Base-by-base conservation (phyloP, 2,888 invertebrate genomes). In the Scrobipalpa atriplicella region DNA sequence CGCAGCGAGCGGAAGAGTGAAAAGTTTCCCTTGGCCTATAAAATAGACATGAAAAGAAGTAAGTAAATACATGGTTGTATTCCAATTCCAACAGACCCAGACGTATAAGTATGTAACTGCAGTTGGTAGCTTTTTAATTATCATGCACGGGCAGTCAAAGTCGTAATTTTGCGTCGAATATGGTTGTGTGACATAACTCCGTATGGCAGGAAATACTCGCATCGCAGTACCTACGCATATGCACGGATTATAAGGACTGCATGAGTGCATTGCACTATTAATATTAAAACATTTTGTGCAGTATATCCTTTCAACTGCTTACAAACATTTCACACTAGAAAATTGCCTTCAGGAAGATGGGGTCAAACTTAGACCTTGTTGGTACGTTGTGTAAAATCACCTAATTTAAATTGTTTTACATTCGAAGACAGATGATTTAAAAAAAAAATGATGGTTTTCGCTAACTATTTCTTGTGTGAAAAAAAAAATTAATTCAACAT, bases 91-190 rank as follows among this genome's bases (percentile, higher is more conserved):
- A 19, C 41, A 62, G 38, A 8, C 11, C 19, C 39, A 41, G 18
- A 18, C 21, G 39, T n/a, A 41, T 21, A 62, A 10, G 54, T 13
- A 56, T 2, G 54, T 56, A 56, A 13, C 1, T 56, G 41, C 21
- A 47, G 19, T 47, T 47, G 21, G 29, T 16, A 47, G 52, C 8
- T 63, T 61, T 64, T 56, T 41, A 82, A 85, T 84, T 82, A 82
- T 73, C 77, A 84, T 81, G 87, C 80, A 73, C 79, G 78, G 80
- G 72, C 75, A 81, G 84, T 86, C 84, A 86, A 86, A 86, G 85
- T 79, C 72, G 75, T 77, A 81, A 77, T 79, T 60, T 51, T 16
- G 39, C 38, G 39, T 18, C 21, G 38, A 52, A 63, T 63, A 52
- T 63, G 43, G 52, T 39, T 38, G 36, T 39, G 54, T 62, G 60